Evolutionary conservation across 1,140 invertebrate species (phyloP), one percentile per base, ranked within the genome.

Genomic region (Aplysia californica): DNA sequence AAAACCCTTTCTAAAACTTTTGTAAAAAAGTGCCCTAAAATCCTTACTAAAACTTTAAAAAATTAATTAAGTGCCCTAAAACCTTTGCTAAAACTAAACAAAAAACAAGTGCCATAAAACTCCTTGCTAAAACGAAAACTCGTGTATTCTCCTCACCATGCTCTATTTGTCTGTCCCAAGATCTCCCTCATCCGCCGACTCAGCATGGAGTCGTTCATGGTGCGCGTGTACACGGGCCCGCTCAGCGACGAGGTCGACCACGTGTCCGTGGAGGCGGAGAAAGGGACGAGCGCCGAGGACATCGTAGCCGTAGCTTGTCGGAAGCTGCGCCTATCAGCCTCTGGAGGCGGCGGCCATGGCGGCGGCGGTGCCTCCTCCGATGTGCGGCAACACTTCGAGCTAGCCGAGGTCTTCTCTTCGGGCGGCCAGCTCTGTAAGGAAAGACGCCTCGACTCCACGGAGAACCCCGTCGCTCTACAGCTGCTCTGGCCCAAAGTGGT

Each of bases 401-500:
- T 98, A 85, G 96, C 96, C 36, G 97, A 98, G 91, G 96, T 98
- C 21, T 92, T 93, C 74, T 94, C 94, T 26, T 90, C 91, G 2
- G 83, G 86, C n/a, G 91, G 94, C 21, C 93, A 95, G 84, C 95
- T 97, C 87, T 98, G 96, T 87, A 98, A 98, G 88, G 97, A 98
- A 90, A 91, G 97, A 76, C 91, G 96, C 83, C 92, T 99, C 23
- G 95, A 95, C 58, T 92, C 94, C 44, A 91, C 92, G 33, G 97
- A 98, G 88, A 96, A 94, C 84, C 97, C 97, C 1, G 96, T 97
- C 10, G 94, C 95, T 31, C 92, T 98, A 36, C 97, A 98, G 94
- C 91, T 96, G 81, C 91, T 98, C 10, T 98, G 97, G 97, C 96
- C 96, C 23, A 95, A 96, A 75, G 78, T 84, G 33, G 78, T 84